A percentile compares a stretch with the other conserved stretches of the same genome.
Conservation (phyloP, 1,140 invertebrate species). For the Chionoecetes opilio region DNA sequence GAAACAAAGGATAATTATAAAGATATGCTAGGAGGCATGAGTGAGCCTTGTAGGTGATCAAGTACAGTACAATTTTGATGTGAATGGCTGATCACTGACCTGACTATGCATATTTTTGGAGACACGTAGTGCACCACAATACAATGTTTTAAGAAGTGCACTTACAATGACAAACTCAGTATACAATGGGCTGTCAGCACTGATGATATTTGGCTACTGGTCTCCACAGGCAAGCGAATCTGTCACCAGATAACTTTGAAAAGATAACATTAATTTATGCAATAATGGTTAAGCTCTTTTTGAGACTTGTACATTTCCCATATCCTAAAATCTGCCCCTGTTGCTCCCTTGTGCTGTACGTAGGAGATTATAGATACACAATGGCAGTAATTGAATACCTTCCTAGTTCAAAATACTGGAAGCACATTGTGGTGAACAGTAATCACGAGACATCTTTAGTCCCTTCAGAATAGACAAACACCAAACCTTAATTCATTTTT, state of each 20-base stretch:
- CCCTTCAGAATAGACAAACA: not conserved
- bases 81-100: no score
- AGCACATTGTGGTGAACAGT: not conserved
- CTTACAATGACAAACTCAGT: not conserved
- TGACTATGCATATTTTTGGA: no score
- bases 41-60: no score
- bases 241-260: not conserved
- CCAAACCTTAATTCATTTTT: no score
- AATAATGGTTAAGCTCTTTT: slow-evolving; percentile 21
- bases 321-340: not conserved
- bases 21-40: no score
- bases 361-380: not conserved
- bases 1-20: no score
- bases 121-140: no score
- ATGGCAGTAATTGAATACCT: not conserved
- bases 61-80: no score
- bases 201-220: not conserved
- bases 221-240: not conserved
- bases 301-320: slow-evolving; percentile 20
- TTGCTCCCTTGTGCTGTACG: not conserved
- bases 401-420: not conserved
- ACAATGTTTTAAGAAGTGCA: no score
- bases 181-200: not conserved
- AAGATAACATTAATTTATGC: not conserved
- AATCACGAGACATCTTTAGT: not conserved